phyloP scores from a whole-genome alignment of 2,888 invertebrate species.

The Colletes collaris region DNA sequence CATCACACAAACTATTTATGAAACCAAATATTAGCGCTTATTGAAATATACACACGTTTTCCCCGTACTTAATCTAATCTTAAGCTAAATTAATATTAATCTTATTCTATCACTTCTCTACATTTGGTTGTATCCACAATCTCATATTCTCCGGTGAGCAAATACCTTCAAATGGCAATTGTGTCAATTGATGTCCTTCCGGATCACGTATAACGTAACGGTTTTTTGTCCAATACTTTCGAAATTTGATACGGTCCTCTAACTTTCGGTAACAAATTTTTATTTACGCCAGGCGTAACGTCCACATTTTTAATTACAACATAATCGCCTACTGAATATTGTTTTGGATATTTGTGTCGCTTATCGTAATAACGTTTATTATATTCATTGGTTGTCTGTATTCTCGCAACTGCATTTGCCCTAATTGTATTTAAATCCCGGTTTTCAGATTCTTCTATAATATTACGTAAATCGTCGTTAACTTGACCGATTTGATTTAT shows the following conservation, averaged over 20 bases:
- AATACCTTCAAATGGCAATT: constrained; percentile 4
- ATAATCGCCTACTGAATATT: constrained; percentile 16
- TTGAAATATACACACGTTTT: too few relatives aligned
- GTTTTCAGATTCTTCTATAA: constrained; percentile 1
- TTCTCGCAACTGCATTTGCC: background rate
- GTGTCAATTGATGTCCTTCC: background rate
- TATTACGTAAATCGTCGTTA: constrained; percentile 16
- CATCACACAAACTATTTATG: too few relatives aligned
- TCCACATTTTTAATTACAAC: constrained; percentile 31
- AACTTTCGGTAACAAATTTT: constrained; percentile 27
- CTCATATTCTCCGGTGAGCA: background rate
- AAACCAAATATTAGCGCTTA: too few relatives aligned
- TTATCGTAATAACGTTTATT: constrained; percentile 24
- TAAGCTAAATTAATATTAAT: too few relatives aligned
- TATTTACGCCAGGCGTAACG: constrained; percentile 16
- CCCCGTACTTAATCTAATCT: too few relatives aligned
- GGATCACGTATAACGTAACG: background rate
- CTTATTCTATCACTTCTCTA: too few relatives aligned
- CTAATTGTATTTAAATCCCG: background rate
- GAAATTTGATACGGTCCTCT: constrained; percentile 19
- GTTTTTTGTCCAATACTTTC: background rate
- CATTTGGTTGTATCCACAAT: background rate
- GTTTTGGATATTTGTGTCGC: constrained; percentile 10
- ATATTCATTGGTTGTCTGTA: background rate
- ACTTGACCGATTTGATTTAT: constrained; percentile 18